Base-by-base conservation (phyloP, 2,888 invertebrate genomes). In the Oscheius sp. region DNA sequence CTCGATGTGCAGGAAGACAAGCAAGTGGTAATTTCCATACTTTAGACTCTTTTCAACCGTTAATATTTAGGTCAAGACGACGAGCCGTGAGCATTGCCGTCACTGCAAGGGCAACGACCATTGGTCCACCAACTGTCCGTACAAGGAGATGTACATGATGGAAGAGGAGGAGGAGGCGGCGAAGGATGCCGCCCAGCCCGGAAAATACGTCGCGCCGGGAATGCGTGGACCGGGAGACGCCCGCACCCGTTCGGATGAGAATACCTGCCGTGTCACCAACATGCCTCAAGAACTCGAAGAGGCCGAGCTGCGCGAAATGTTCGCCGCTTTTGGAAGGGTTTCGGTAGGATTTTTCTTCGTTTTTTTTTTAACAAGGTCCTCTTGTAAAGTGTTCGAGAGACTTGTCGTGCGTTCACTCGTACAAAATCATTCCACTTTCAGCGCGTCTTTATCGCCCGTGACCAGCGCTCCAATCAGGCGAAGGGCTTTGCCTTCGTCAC, bases 71-170 rank as follows among this genome's bases (percentile, higher is more conserved):
- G 78, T 79, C 29, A 84, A 84, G 75, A 65, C 82, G 10, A 79
- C 81, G 1, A 78, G 76, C 57, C 79, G 84, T 48, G 84, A 82
- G 74, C 87, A 87, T 76, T 87, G 89, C 76, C 88, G 89, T 75
- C 82, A 84, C 76, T 88, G 88, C 77, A 89, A 88, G 78, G 84
- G 84, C 71, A 86, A 88, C 57, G 97, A 97, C 89, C 99, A 99
- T 92, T 99, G 97, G 96, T 96, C 97, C 50, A 93, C 95, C 55
- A 94, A 95, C 89, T 99, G 99, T 92, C 99, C 99, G 0, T 98
- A 95, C 93, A 97, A 96, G 91, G 82, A 83, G 59, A 84, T 85
- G 82, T 85, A 85, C 76, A 76, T 77, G 51, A 59, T 77, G 72
- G 84, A 81, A 42, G 80, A 82, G 7, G 82, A 82, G 55, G 76